Evolutionary conservation across 2,888 invertebrate genomes (phyloP).

Genomic region (Orthosia gothica): DNA sequence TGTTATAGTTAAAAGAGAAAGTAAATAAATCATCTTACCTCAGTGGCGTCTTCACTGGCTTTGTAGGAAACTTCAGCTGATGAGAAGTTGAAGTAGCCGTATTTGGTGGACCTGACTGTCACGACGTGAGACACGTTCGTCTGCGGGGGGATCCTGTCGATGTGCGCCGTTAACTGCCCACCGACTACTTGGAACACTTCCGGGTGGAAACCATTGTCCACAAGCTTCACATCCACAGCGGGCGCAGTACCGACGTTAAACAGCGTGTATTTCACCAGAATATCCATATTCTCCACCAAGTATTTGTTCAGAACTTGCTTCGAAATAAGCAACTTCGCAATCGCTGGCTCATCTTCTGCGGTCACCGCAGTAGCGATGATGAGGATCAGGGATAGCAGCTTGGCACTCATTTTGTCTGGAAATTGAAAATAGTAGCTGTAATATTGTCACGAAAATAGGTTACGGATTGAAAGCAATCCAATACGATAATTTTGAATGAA

Average conservation of each 20-base stretch:
- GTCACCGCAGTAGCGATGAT: constrained; percentile 86
- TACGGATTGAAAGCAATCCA: constrained; percentile 30
- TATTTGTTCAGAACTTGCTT: constrained; percentile 99
- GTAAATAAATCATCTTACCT: constrained; percentile 86
- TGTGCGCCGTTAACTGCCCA: constrained; percentile 95
- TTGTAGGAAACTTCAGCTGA: constrained; percentile 98
- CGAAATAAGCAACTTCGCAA: constrained; percentile 96
- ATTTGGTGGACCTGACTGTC: constrained; percentile 97
- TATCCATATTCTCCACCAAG: constrained; percentile 98
- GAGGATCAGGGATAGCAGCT: constrained; percentile 86
- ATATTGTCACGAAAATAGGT: constrained; percentile 44
- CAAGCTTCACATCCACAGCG: constrained; percentile 97
- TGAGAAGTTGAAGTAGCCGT: constrained; percentile 99
- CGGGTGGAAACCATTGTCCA: constrained; percentile 98
- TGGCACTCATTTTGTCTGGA: constrained; percentile 86
- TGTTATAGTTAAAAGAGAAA: constrained; percentile 41
- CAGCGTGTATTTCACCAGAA: constrained; percentile 98
- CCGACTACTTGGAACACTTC: constrained; percentile 97
- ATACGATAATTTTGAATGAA: constrained; percentile 69
- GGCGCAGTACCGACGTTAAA: constrained; percentile 98
- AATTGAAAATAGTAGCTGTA: constrained; percentile 67
- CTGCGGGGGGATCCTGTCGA: constrained; percentile 98
- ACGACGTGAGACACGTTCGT: constrained; percentile 98
- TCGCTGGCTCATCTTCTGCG: constrained; percentile 93
- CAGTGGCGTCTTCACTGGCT: constrained; percentile 95